phyloP scores from a whole-genome alignment of 2,797 vertebrate species.

The Lophura swinhoii region DNA sequence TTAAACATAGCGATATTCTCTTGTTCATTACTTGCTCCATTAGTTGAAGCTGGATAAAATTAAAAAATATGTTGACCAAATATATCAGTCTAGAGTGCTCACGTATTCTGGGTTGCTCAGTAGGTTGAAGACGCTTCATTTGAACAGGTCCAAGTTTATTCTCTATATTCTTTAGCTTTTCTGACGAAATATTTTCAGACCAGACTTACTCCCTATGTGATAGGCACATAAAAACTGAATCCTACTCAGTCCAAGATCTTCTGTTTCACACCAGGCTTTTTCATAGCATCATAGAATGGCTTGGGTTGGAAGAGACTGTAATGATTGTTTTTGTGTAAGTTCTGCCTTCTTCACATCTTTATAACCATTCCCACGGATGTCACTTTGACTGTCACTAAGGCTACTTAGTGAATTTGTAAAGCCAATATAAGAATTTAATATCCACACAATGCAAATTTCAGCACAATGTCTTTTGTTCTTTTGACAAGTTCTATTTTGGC shows the following conservation, averaged over 20 bases:
- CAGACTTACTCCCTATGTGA: not conserved
- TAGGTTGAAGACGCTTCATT: not conserved
- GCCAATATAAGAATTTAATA: not conserved
- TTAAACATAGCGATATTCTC: not conserved
- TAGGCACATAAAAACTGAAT: not conserved
- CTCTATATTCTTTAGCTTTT: not conserved
- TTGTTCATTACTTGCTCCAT: not conserved
- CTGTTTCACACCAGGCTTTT: not conserved
- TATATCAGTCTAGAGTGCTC: not conserved
- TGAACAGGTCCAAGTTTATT: not conserved
- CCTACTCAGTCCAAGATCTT: not conserved
- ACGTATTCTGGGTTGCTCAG: not conserved
- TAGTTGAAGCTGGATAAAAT: not conserved
- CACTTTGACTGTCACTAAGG: not conserved
- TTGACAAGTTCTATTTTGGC: not conserved
- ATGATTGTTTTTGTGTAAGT: not conserved
- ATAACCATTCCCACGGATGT: not conserved
- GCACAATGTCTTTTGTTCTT: not conserved
- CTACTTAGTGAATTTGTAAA: not conserved
- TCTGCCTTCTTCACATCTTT: not conserved
- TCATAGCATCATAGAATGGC: too few species aligned
- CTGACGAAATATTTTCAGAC: not conserved
- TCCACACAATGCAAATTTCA: not conserved
- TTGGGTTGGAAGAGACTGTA: too few species aligned
- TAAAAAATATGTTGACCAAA: not conserved